Evolutionary conservation across 2,888 invertebrate species (phyloP).

Genomic region (Drosophila pegasa): DNA sequence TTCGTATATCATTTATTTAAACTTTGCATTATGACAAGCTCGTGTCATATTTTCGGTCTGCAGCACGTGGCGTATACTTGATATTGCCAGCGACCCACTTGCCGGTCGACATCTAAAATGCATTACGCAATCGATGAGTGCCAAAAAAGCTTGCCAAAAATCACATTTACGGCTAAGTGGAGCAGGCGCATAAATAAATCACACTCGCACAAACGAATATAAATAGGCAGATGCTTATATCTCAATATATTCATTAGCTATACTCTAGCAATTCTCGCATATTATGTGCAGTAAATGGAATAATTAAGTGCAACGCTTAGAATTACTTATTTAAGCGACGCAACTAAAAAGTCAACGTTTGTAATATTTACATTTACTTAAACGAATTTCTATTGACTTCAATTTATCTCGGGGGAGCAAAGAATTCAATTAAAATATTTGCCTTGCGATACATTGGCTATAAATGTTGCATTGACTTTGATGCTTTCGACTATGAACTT

Average conservation of each 20-base stretch:
- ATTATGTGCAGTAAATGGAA: slow-evolving; percentile 16
- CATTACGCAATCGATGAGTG: slow-evolving; percentile 51
- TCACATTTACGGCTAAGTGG: slow-evolving; percentile 10
- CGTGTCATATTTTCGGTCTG: slow-evolving; percentile 53
- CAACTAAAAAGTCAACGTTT: background rate
- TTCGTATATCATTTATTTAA: slow-evolving; percentile 73
- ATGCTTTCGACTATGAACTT: background rate
- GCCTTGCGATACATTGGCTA: background rate
- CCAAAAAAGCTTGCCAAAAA: slow-evolving; percentile 15
- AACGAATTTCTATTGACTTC: slow-evolving; percentile 3
- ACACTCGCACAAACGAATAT: slow-evolving; percentile 6
- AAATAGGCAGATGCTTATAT: slow-evolving; percentile 2
- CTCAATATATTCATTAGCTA: background rate
- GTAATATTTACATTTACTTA: slow-evolving; percentile 9
- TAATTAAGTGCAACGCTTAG: slow-evolving; percentile 9
- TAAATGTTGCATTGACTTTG: background rate
- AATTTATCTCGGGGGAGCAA: background rate
- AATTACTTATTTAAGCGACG: slow-evolving; percentile 3
- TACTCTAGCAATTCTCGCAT: slow-evolving; percentile 7
- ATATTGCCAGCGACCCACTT: slow-evolving; percentile 56
- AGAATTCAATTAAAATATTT: background rate
- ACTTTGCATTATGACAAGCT: slow-evolving; percentile 70
- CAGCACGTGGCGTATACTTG: slow-evolving; percentile 73
- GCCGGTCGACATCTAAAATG: slow-evolving; percentile 62
- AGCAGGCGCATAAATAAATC: slow-evolving; percentile 41